phyloP scores from a whole-genome alignment of 2,113 vertebrate species.

The Australoheros scitulus region DNA sequence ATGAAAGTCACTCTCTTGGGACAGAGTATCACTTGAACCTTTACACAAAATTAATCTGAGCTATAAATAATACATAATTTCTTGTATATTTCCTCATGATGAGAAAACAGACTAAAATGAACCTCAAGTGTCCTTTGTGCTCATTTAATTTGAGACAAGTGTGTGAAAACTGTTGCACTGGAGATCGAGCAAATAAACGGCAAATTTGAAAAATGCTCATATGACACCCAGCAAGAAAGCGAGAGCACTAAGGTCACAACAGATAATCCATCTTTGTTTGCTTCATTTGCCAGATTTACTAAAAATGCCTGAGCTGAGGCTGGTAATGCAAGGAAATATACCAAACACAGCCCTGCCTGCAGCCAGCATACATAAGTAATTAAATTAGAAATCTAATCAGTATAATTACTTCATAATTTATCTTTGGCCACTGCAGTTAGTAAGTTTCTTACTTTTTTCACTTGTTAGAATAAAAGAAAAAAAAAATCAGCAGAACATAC shows the following conservation, averaged over 20 bases:
- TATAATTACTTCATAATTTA: conserved; percentile 35
- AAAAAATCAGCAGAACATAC: not conserved
- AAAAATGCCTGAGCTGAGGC: not conserved
- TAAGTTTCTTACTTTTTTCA: not conserved
- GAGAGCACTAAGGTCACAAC: not conserved
- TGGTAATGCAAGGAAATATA: not conserved
- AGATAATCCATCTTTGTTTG: not conserved
- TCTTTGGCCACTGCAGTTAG: conserved; percentile 10
- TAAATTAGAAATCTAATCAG: conserved; percentile 36
- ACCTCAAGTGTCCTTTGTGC: not conserved
- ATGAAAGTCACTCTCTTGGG: not conserved
- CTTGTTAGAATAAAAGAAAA: conserved; percentile 1
- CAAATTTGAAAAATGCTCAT: not conserved
- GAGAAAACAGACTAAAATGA: not conserved
- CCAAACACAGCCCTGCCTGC: conserved; percentile 12
- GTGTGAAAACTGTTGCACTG: not conserved
- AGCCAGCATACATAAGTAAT: conserved; percentile 10
- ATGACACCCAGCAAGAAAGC: not conserved
- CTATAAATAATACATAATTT: not conserved
- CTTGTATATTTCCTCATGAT: not conserved
- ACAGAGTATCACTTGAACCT: not conserved
- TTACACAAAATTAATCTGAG: not conserved
- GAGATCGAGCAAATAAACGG: not conserved
- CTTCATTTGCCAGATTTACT: not conserved
- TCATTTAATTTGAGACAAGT: not conserved